phyloP scores from a whole-genome alignment of 2,888 invertebrate genomes.

The Acanthopleura granulata region DNA sequence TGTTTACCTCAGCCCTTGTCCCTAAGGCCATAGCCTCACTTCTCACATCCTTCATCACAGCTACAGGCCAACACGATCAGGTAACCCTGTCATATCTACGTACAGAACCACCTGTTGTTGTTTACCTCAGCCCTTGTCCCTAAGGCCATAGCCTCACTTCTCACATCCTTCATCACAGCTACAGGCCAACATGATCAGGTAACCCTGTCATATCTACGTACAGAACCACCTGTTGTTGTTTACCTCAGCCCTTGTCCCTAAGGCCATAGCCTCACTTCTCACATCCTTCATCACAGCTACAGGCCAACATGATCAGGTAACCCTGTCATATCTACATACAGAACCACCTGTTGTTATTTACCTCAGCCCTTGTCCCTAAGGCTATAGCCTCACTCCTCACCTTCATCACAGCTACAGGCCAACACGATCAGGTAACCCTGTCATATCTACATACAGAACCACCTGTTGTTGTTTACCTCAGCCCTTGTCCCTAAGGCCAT shows the following conservation, averaged over 20 bases:
- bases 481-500: slow-evolving; percentile 60
- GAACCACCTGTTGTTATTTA: slow-evolving; percentile 47
- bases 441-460: slow-evolving; percentile 40
- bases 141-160: slow-evolving; percentile 58
- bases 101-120: slow-evolving; percentile 56
- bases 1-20: slow-evolving; percentile 58
- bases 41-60: slow-evolving; percentile 54
- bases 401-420: slow-evolving; percentile 28
- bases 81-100: slow-evolving; percentile 25
- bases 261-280: slow-evolving; percentile 57
- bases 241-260: slow-evolving; percentile 58
- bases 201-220: slow-evolving; percentile 31
- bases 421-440: no score
- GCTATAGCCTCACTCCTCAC: slow-evolving; percentile 58
- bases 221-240: slow-evolving; percentile 58
- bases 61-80: slow-evolving; percentile 33
- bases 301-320: slow-evolving; percentile 30
- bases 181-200: slow-evolving; percentile 34
- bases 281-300: slow-evolving; percentile 54
- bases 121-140: slow-evolving; percentile 60
- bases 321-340: slow-evolving; percentile 25
- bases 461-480: slow-evolving; percentile 60
- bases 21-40: slow-evolving; percentile 61
- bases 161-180: slow-evolving; percentile 55
- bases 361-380: slow-evolving; percentile 59